Evolutionary conservation across 2,113 vertebrate species (phyloP).

Genomic region (Cynocephalus volans): DNA sequence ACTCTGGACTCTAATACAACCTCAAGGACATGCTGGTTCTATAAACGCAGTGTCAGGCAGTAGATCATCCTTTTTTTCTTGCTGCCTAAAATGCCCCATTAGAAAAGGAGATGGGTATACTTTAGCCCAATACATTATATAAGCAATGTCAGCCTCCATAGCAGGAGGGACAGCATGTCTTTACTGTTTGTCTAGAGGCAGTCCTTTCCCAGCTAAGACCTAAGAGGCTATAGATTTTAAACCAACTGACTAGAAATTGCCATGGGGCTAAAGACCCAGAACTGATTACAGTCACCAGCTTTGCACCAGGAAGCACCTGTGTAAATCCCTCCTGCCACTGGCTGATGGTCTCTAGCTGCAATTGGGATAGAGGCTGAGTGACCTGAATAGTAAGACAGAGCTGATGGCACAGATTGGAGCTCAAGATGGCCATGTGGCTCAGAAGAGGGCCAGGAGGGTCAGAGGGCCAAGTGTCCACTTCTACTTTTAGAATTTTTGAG

Average conservation of each 20-base stretch:
- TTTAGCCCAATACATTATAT: neutral
- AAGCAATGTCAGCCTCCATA: neutral
- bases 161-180: neutral
- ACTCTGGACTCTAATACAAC: neutral
- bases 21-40: conserved; percentile 36
- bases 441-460: neutral
- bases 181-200: neutral
- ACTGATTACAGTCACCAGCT: neutral
- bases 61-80: neutral
- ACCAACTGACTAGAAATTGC: neutral
- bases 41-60: neutral
- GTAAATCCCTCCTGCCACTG: neutral
- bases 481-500: neutral
- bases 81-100: neutral
- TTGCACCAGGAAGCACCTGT: neutral
- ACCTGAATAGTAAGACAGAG: neutral
- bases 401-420: no score
- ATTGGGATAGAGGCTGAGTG: neutral
- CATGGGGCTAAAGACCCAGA: neutral
- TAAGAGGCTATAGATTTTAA: conserved; percentile 15
- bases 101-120: neutral
- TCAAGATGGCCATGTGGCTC: neutral
- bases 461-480: neutral
- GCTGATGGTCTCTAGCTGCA: neutral
- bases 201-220: neutral